Percentiles rank a stretch among this genome's conserved stretches.
Conservation (phyloP, 1,140 invertebrate species). For the Halictus rubicundus region DNA sequence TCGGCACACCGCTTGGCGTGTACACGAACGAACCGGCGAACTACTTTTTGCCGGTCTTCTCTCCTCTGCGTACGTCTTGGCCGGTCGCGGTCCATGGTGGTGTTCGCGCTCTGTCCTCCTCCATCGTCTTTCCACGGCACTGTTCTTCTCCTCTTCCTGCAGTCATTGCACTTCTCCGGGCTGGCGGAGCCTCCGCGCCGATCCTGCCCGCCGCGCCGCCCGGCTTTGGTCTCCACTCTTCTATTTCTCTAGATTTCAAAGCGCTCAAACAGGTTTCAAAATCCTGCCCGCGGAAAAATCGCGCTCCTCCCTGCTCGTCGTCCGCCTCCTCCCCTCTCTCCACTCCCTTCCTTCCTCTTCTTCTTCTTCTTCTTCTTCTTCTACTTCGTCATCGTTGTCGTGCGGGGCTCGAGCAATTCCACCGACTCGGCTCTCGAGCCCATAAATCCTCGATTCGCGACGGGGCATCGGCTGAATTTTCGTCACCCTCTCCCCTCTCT, state of each 20-base stretch:
- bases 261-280: slow-evolving; percentile 80
- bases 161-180: slow-evolving; percentile 51
- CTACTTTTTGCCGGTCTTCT: slow-evolving; percentile 77
- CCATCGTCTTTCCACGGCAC: slow-evolving; percentile 53
- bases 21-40: slow-evolving; percentile 71
- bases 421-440: slow-evolving; percentile 14
- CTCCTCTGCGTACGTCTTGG: slow-evolving; percentile 67
- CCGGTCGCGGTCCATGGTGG: slow-evolving; percentile 62
- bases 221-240: slow-evolving; percentile 71
- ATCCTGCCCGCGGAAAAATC: slow-evolving; percentile 80
- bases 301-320: slow-evolving; percentile 31
- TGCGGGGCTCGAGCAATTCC: slow-evolving; percentile 33
- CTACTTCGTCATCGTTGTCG: slow-evolving; percentile 21
- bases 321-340: neutral
- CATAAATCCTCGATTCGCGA: slow-evolving; percentile 55
- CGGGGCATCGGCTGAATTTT: slow-evolving; percentile 59
- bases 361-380: neutral
- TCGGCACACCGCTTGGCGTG: slow-evolving; percentile 52
- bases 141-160: slow-evolving; percentile 61
- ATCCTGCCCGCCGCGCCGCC: slow-evolving; percentile 58
- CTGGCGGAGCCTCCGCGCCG: slow-evolving; percentile 40
- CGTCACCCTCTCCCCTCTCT: slow-evolving; percentile 25
- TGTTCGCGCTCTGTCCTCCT: slow-evolving; percentile 39
- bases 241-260: slow-evolving; percentile 79
- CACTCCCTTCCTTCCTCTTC: slow-evolving; percentile 13